Evolutionary conservation across 2,113 vertebrate genomes (phyloP), one percentile per base, ranked within the genome.

Genomic region (Actenoides lindsayi): DNA sequence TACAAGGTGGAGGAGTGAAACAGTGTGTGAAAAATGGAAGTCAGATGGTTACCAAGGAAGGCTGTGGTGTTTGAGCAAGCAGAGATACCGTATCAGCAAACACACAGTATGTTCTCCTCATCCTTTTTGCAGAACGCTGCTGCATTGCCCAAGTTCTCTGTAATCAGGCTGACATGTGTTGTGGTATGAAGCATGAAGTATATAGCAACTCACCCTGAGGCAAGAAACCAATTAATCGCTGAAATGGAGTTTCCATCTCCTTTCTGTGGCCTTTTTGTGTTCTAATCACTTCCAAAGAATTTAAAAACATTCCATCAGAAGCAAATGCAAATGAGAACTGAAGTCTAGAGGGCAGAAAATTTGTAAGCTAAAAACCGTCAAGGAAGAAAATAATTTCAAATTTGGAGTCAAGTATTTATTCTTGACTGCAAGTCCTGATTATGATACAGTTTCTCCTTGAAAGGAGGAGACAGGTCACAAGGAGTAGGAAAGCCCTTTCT

Each of bases 171-270:
- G 90, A 90, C 62, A 24, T 92, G 88, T 86, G 74, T 89, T 94
- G 95, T 91, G 95, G 96, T 94, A 94, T 74, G 74, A 89, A 93
- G 89, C 90, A 93, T 82, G 86, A 96, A 95, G 77, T 41, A 92
- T 70, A 78, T 3, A 88, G 81, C 92, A 94, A 74, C 70, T 83
- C 42, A 74, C 39, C 89, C 94, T 35, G 37, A 92, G 83, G 92
- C 93, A 95, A 93, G 48, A 90, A 95, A 94, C 65, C 80, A 91
- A 94, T 89, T 97, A 96, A 91, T 83, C 5, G 1, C 89, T 90
- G 84, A 94, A 89, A 90, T 79, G 83, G 93, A 87, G 87, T 95
- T 97, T 93, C 83, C 82, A 68, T 78, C 79, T 83, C 65, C 62
- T 92, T 97, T 94, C 79, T 87, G 70, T 65, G 95, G 88, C 90